These are phyloP conservation scores for Drosophila pectinifera DNA, from an alignment of 1,140 invertebrate genomes.

Conservation along the genomic window DNA sequence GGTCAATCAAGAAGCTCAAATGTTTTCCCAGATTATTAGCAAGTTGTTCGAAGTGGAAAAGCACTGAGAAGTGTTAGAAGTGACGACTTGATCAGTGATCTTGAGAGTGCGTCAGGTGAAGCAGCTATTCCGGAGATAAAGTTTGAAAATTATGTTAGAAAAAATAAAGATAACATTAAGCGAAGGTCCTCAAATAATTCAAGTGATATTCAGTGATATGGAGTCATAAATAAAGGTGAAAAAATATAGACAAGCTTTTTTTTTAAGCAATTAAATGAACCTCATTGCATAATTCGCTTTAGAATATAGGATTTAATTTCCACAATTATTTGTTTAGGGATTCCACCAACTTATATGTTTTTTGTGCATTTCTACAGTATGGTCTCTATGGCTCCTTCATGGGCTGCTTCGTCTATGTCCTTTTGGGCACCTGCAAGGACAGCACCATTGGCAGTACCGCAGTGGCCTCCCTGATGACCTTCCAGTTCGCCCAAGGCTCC, in stretches of 20 bases:
- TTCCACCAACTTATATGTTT: neutral
- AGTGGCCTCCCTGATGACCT: slow-evolving; percentile 93
- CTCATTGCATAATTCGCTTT: too few species aligned
- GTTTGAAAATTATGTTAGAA: neutral
- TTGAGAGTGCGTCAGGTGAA: slow-evolving; percentile 3
- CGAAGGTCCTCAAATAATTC: neutral
- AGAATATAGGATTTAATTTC: too few species aligned
- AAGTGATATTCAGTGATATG: neutral
- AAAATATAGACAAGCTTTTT: neutral
- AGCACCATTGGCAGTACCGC: slow-evolving; percentile 96
- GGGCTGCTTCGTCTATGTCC: slow-evolving; percentile 95
- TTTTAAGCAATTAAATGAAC: neutral
- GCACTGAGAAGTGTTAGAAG: neutral
- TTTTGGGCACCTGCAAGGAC: slow-evolving; percentile 96
- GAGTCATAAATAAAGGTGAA: neutral
- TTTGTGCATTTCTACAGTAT: slow-evolving; percentile 85
- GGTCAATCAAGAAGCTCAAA: slow-evolving; percentile 3
- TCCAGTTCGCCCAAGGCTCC: slow-evolving; percentile 90
- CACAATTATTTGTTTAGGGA: neutral
- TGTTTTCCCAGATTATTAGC: slow-evolving; percentile 25
- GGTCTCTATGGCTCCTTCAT: slow-evolving; percentile 97
- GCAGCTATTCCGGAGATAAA: neutral
- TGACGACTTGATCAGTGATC: slow-evolving; percentile 17
- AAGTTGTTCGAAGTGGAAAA: slow-evolving; percentile 8
- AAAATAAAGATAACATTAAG: neutral